Base-by-base conservation (phyloP, 2,888 invertebrate species). In the Meiosimyza platycephala region DNA sequence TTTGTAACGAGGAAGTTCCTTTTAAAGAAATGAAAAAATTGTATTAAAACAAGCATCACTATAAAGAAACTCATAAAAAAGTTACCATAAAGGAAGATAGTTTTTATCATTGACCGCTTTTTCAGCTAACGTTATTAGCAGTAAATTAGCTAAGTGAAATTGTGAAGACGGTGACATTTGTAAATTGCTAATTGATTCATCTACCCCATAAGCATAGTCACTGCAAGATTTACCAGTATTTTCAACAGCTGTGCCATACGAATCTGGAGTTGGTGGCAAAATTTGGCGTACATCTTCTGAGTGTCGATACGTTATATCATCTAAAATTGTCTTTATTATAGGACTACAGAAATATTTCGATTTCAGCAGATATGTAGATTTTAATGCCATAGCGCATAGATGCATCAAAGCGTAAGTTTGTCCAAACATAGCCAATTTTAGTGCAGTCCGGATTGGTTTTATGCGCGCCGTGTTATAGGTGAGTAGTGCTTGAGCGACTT, bases 401-500 rank as follows among this genome's bases (percentile, higher is more conserved):
- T 87, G 88, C 87, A 86, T 86, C 5, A 88, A 75, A 6, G 88
- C 86, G 74, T 84, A 84, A 12, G 86, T 87, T 74, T 88, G 87
- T 9, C 87, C 85, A 75, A 85, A 86, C 86, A 88, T 88, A n/a
- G 88, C 88, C 76, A 88, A 71, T 75, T 88, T 88, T 0, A 88
- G 78, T 1, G 88, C 88, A 15, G 88, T 88, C 12, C 87, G 83
- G 52, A 88, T 86, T 16, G 88, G 87, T 71, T 87, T 87, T 4
- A 87, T 86, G 88, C 93, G 92, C 1, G 94, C 92, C 72, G 95
- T 89, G 80, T 94, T 93, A 86, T 94, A 97, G 22, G 96, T 90
- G 75, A 93, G 90, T 77, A 94, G 90, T 1, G 96, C 96, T 74
- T 93, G 93, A 66, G 92, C 90, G 75, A 94, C 91, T 78, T 93